Percentiles rank a stretch among this genome's conserved stretches.
Evolutionary conservation across 1,140 invertebrate genomes (phyloP).

Genomic region (Leptinotarsa texana): DNA sequence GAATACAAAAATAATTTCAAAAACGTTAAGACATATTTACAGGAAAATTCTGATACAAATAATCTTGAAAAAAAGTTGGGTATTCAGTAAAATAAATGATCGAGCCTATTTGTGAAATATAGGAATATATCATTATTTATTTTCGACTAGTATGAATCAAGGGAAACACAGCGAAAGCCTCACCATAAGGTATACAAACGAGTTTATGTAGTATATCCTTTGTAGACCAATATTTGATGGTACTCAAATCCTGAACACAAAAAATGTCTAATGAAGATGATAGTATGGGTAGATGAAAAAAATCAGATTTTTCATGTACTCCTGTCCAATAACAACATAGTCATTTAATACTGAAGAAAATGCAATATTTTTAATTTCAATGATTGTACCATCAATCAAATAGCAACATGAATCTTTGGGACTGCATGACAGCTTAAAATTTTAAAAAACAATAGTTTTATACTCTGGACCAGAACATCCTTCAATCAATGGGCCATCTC

Average conservation of each 20-base stretch:
- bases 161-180: background rate
- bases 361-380: slow-evolving; percentile 9
- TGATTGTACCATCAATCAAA: background rate
- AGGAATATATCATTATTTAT: no score
- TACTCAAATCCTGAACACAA: background rate
- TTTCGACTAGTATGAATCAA: background rate
- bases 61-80: no score
- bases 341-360: background rate
- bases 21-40: no score
- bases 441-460: background rate
- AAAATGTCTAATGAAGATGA: background rate
- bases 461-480: background rate
- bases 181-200: background rate
- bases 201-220: background rate
- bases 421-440: background rate
- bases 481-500: background rate
- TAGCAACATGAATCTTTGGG: background rate
- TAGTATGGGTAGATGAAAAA: background rate
- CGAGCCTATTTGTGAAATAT: no score
- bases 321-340: background rate
- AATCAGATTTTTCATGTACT: slow-evolving; percentile 1
- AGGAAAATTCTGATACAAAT: no score
- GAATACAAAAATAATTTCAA: no score
- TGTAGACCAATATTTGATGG: background rate
- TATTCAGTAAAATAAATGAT: no score